Evolutionary conservation across 2,113 vertebrate genomes (phyloP).

Genomic region (Delphinus delphis): DNA sequence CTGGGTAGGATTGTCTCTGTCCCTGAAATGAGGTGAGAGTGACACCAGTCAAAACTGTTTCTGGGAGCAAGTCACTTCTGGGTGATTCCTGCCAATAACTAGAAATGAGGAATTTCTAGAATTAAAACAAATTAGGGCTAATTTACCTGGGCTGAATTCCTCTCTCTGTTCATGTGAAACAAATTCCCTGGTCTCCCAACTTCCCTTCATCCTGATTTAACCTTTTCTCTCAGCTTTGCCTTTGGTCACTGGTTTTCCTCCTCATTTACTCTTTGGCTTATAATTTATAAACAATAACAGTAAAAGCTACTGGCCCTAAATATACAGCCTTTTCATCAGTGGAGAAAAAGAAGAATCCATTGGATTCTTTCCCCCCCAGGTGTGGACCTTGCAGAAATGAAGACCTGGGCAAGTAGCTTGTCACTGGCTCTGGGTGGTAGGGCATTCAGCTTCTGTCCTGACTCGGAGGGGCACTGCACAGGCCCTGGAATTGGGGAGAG

Average conservation of each 20-base stretch:
- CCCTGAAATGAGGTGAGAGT: neutral
- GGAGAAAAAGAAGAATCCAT: neutral
- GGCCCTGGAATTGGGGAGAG: neutral
- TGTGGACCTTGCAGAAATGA: neutral
- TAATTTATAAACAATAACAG: neutral
- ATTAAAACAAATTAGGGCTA: neutral
- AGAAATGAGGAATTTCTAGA: neutral
- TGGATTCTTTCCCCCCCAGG: neutral
- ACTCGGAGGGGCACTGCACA: rapidly evolving
- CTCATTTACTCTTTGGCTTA: neutral
- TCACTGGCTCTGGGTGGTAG: neutral
- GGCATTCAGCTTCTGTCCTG: neutral
- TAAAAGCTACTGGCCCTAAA: neutral
- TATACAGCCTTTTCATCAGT: neutral
- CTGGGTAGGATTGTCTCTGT: neutral
- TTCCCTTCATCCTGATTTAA: neutral
- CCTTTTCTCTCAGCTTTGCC: neutral
- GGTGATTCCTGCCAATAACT: neutral
- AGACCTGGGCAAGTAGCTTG: neutral
- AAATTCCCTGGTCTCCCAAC: neutral
- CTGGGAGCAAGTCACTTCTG: neutral
- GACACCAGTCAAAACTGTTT: neutral
- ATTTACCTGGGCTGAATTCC: neutral
- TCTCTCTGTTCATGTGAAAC: neutral
- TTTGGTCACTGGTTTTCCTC: neutral